A percentile compares a stretch with the other conserved stretches of the same genome.
Evolutionary conservation across 2,888 invertebrate genomes (phyloP).

Genomic region (Protonemura montana): DNA sequence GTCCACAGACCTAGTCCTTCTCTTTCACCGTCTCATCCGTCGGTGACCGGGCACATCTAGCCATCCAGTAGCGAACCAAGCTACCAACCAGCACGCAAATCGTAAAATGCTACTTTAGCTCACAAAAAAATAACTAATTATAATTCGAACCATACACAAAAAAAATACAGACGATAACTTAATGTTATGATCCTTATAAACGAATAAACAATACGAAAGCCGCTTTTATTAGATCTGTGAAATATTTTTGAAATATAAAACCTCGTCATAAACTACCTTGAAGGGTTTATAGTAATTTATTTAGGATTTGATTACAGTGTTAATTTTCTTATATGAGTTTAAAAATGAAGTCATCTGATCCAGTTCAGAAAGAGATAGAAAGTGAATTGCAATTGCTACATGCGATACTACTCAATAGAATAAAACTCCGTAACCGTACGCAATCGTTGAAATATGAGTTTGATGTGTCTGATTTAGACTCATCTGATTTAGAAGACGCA

Average conservation of each 20-base stretch:
- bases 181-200: conserved; percentile 21
- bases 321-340: conserved; percentile 19
- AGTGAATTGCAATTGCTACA: too few relatives aligned
- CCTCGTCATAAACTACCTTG: conserved; percentile 16
- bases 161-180: not conserved
- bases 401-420: too few relatives aligned
- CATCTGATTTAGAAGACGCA: too few relatives aligned
- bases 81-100: not conserved
- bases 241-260: conserved; percentile 2
- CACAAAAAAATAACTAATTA: conserved; percentile 23
- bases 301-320: conserved; percentile 34
- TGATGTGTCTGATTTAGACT: too few relatives aligned
- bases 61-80: too few relatives aligned
- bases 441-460: too few relatives aligned
- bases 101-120: not conserved
- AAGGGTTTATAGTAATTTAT: conserved; percentile 31
- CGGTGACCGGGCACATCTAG: too few relatives aligned
- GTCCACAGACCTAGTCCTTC: too few relatives aligned
- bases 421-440: too few relatives aligned
- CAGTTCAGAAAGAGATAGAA: not conserved
- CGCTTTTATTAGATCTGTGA: conserved; percentile 20
- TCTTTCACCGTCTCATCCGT: too few relatives aligned
- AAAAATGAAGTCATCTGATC: not conserved
- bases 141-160: conserved; percentile 10
- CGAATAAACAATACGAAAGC: conserved; percentile 33